Evolutionary conservation across 2,797 vertebrate species (phyloP).

Genomic region (Acipenser ruthenus): DNA sequence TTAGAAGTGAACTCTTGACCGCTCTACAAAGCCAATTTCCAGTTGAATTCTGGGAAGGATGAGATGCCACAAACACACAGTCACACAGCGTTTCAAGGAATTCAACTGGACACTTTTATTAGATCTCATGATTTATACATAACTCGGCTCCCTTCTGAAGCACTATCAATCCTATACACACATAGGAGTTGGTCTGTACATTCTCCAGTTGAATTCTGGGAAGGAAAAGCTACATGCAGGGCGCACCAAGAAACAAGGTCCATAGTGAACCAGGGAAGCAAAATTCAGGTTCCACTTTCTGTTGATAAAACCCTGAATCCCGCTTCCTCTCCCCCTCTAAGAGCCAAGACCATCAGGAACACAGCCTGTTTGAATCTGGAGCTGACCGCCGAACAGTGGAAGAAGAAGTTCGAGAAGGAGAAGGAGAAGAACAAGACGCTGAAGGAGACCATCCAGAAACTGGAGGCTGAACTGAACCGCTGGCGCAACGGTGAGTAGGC

Average conservation of each 20-base stretch:
- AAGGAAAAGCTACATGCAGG: no score
- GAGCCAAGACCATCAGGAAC: constrained; percentile 95
- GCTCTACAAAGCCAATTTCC: no score
- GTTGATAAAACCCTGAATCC: background rate
- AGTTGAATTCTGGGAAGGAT: no score
- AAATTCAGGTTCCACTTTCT: background rate
- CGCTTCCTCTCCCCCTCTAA: constrained; percentile 26
- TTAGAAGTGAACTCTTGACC: no score
- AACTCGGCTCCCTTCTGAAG: no score
- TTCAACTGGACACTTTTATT: no score
- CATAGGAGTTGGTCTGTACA: no score
- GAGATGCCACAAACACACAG: no score
- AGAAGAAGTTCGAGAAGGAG: constrained; percentile 94
- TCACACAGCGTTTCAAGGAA: no score
- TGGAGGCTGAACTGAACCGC: constrained; percentile 77
- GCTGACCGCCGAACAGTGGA: constrained; percentile 94
- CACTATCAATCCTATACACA: no score
- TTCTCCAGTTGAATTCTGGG: no score
- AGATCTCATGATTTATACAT: no score
- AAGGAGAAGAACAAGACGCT: constrained; percentile 84
- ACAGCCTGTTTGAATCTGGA: constrained; percentile 87
- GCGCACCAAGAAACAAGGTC: background rate
- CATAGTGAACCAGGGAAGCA: background rate
- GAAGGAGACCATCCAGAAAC: constrained; percentile 70
- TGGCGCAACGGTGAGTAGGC: constrained; percentile 73